A percentile compares a stretch with the other conserved stretches of the same genome.
Evolutionary conservation across 2,797 vertebrate species (phyloP).

Genomic region (Arrhamphus sclerolepis): DNA sequence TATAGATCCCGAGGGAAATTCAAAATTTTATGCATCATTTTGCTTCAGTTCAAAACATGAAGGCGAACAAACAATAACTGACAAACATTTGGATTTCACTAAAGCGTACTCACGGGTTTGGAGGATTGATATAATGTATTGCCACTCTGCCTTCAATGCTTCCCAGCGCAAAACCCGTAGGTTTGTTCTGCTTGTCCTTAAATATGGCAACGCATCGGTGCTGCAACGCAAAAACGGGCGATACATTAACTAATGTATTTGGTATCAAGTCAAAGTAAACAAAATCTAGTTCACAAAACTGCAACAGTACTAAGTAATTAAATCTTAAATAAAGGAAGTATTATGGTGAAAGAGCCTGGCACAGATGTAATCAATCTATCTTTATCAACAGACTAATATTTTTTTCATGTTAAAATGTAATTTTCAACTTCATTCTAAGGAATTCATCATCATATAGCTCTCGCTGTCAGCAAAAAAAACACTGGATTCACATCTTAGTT

Average conservation of each 20-base stretch:
- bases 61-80: not conserved
- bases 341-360: no score
- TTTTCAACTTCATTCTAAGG: no score
- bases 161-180: slow-evolving; percentile 96
- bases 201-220: slow-evolving; percentile 98
- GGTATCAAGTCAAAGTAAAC: not conserved
- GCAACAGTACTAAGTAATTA: not conserved
- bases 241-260: no score
- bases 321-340: not conserved
- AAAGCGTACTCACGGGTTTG: slow-evolving; percentile 91
- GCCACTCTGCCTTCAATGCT: slow-evolving; percentile 98
- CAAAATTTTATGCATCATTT: not conserved
- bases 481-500: no score
- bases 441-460: no score
- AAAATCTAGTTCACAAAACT: not conserved
- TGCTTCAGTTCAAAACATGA: not conserved
- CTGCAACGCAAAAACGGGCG: slow-evolving; percentile 69
- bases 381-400: no score
- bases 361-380: no score
- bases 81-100: not conserved
- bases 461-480: no score
- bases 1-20: no score
- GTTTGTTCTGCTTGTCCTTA: slow-evolving; percentile 99
- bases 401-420: no score
- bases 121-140: slow-evolving; percentile 98